A percentile compares a stretch with the other conserved stretches of the same genome.
phyloP scores from a whole-genome alignment of 2,113 vertebrate species.

The Hiodon tergisus region DNA sequence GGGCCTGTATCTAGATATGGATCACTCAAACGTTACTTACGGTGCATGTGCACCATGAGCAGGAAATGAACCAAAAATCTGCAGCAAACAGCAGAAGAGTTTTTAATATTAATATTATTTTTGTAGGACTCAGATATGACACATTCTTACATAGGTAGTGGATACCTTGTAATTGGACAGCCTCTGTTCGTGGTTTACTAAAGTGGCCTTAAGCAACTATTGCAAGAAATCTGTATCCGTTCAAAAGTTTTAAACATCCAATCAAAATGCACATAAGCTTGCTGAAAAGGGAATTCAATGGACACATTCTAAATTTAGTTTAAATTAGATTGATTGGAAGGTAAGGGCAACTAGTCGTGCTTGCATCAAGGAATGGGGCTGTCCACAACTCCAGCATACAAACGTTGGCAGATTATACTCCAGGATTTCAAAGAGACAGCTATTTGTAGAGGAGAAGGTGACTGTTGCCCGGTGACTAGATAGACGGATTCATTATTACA shows the following conservation, averaged over 20 bases:
- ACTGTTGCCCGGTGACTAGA: no score
- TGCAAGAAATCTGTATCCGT: conserved; percentile 33
- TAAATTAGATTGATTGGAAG: conserved; percentile 34
- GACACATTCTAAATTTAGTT: conserved; percentile 46
- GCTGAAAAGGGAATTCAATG: conserved; percentile 45
- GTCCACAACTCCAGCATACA: conserved; percentile 47
- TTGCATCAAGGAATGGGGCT: conserved; percentile 42
- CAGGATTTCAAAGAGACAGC: conserved; percentile 43
- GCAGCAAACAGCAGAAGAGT: no score
- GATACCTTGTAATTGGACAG: conserved; percentile 33
- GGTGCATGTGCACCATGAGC: neutral
- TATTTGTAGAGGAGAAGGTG: no score
- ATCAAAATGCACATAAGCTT: neutral
- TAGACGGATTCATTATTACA: no score
- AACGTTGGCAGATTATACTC: conserved; percentile 51
- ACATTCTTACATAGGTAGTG: neutral
- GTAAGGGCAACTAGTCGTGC: conserved; percentile 44
- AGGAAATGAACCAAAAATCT: neutral
- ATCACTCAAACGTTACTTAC: conserved; percentile 39
- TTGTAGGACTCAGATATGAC: neutral
- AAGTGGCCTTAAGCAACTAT: conserved; percentile 21
- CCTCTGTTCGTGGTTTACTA: conserved; percentile 26
- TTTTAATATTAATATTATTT: conserved; percentile 8
- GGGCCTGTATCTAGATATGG: conserved; percentile 37
- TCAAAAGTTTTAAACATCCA: conserved; percentile 35